phyloP scores from a whole-genome alignment of 1,140 invertebrate species.

The Lysiphlebus fabarum region DNA sequence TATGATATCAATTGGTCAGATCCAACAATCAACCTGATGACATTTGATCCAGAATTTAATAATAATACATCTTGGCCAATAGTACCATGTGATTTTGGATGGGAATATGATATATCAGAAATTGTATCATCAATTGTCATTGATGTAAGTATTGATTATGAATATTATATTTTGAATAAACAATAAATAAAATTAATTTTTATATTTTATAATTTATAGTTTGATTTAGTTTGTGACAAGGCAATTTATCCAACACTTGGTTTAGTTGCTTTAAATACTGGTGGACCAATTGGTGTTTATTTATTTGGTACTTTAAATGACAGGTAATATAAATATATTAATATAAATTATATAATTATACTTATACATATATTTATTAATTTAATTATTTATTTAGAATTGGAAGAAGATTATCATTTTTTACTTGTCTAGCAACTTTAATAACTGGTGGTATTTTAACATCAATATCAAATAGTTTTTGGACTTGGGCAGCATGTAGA shows the following conservation, averaged over 20 bases:
- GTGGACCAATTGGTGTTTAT: constrained; percentile 82
- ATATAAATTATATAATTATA: constrained; percentile 2
- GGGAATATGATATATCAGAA: constrained; percentile 72
- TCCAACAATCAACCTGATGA: constrained; percentile 41
- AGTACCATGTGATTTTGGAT: constrained; percentile 71
- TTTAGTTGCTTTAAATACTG: constrained; percentile 75
- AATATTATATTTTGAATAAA: constrained; percentile 1
- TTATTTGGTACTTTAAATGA: constrained; percentile 81
- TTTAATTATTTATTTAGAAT: constrained; percentile 54
- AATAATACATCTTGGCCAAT: constrained; percentile 60
- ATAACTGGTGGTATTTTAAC: constrained; percentile 75
- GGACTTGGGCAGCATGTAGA: constrained; percentile 75
- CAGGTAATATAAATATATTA: constrained; percentile 50
- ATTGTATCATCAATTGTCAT: constrained; percentile 75
- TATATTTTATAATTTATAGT: constrained; percentile 59
- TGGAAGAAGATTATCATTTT: constrained; percentile 77
- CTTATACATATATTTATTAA: neutral
- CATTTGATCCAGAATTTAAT: constrained; percentile 32
- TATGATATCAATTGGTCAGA: constrained; percentile 72
- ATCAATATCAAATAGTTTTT: constrained; percentile 71
- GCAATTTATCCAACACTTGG: constrained; percentile 83
- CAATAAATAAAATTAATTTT: neutral
- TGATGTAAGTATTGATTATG: constrained; percentile 64
- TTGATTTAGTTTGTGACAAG: constrained; percentile 79
- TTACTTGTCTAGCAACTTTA: constrained; percentile 73